Percentiles rank a stretch among this genome's conserved stretches.
Evolutionary conservation across 1,140 invertebrate species (phyloP).

Genomic region (Solen grandis): DNA sequence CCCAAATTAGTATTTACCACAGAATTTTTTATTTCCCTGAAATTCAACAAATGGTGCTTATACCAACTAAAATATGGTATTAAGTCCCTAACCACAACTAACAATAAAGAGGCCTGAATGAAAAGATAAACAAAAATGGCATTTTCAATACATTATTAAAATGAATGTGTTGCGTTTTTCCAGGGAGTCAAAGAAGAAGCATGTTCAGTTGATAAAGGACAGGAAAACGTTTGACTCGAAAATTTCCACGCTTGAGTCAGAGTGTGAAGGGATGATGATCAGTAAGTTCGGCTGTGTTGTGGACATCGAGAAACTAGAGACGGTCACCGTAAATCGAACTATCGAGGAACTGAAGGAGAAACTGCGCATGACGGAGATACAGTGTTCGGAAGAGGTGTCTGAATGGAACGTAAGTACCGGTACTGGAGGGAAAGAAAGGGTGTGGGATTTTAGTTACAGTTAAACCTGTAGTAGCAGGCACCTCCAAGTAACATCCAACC

Average conservation of each 20-base stretch:
- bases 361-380: slow-evolving; percentile 71
- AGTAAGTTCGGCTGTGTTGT: slow-evolving; percentile 79
- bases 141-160: too few species aligned
- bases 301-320: slow-evolving; percentile 80
- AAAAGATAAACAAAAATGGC: too few species aligned
- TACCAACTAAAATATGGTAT: too few species aligned
- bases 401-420: slow-evolving; percentile 72
- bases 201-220: slow-evolving; percentile 79
- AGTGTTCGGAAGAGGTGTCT: slow-evolving; percentile 69
- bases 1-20: too few species aligned
- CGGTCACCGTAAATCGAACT: slow-evolving; percentile 78
- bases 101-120: too few species aligned
- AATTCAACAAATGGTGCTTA: too few species aligned
- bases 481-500: too few species aligned
- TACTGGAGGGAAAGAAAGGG: too few species aligned
- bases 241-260: slow-evolving; percentile 75
- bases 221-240: slow-evolving; percentile 77
- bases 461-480: too few species aligned
- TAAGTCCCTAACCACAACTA: too few species aligned
- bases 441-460: too few species aligned
- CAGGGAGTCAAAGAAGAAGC: slow-evolving; percentile 78
- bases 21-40: too few species aligned
- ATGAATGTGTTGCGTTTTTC: slow-evolving; percentile 6
- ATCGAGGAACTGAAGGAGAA: slow-evolving; percentile 80
- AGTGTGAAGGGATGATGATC: slow-evolving; percentile 79